Evolutionary conservation across 1,140 invertebrate genomes (phyloP).

Genomic region (Cydia amplana): DNA sequence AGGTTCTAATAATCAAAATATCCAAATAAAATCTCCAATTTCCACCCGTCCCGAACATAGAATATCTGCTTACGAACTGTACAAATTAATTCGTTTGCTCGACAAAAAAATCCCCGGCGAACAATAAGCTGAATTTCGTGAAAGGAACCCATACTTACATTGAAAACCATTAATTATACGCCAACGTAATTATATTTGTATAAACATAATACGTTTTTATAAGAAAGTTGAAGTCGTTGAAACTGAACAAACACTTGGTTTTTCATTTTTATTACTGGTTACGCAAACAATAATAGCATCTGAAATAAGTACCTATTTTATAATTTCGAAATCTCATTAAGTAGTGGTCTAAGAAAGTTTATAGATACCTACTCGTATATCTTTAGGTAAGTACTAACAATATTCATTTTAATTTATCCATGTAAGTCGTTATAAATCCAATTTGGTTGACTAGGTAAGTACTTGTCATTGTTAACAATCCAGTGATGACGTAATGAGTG

Average conservation of each 20-base stretch:
- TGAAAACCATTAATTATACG: slow-evolving; percentile 67
- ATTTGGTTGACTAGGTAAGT: too few species aligned
- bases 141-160: slow-evolving; percentile 72
- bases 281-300: not conserved
- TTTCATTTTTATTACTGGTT: not conserved
- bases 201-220: slow-evolving; percentile 3
- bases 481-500: too few species aligned
- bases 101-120: slow-evolving; percentile 68
- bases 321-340: not conserved
- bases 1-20: slow-evolving; percentile 37
- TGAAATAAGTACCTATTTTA: not conserved
- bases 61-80: slow-evolving; percentile 59
- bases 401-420: too few species aligned
- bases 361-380: not conserved
- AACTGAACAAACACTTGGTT: not conserved
- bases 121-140: slow-evolving; percentile 61
- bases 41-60: slow-evolving; percentile 27
- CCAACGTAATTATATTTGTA: slow-evolving; percentile 41
- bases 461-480: too few species aligned
- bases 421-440: too few species aligned
- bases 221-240: slow-evolving; percentile 11
- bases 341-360: not conserved
- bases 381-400: too few species aligned
- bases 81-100: slow-evolving; percentile 68
- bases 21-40: slow-evolving; percentile 39